Evolutionary conservation across 2,888 invertebrate genomes (phyloP).

Genomic region (Leptinotarsa peninsularis): DNA sequence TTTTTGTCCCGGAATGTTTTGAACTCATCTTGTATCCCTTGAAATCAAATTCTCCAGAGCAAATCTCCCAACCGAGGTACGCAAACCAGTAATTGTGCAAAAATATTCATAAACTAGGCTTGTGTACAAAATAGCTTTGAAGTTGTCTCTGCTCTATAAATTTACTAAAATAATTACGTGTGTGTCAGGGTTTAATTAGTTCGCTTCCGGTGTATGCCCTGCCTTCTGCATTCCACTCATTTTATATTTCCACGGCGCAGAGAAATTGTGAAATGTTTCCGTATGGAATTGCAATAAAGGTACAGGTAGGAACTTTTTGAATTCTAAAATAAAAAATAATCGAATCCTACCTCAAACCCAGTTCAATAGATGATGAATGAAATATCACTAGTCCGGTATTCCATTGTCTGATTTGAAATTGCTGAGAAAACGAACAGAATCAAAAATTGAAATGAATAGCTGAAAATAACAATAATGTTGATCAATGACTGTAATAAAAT

Average conservation of each 20-base stretch:
- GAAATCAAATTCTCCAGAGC: not conserved
- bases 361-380: too few relatives aligned
- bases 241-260: not conserved
- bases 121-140: slow-evolving; percentile 20
- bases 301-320: not conserved
- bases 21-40: too few relatives aligned
- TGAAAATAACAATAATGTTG: too few relatives aligned
- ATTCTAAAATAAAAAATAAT: too few relatives aligned
- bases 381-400: too few relatives aligned
- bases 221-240: slow-evolving; percentile 13
- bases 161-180: slow-evolving; percentile 27
- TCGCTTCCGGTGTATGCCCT: slow-evolving; percentile 20
- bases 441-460: too few relatives aligned
- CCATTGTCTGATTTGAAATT: too few relatives aligned
- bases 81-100: not conserved
- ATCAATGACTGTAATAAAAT: too few relatives aligned
- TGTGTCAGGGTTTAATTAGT: slow-evolving; percentile 26
- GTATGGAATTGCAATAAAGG: not conserved
- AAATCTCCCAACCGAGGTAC: not conserved
- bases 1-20: too few relatives aligned
- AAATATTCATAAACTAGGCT: not conserved
- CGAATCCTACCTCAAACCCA: too few relatives aligned
- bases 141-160: slow-evolving; percentile 23
- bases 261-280: not conserved
- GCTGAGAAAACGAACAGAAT: too few relatives aligned